phyloP scores from a whole-genome alignment of 2,113 vertebrate genomes.

The Dasypus novemcinctus region DNA sequence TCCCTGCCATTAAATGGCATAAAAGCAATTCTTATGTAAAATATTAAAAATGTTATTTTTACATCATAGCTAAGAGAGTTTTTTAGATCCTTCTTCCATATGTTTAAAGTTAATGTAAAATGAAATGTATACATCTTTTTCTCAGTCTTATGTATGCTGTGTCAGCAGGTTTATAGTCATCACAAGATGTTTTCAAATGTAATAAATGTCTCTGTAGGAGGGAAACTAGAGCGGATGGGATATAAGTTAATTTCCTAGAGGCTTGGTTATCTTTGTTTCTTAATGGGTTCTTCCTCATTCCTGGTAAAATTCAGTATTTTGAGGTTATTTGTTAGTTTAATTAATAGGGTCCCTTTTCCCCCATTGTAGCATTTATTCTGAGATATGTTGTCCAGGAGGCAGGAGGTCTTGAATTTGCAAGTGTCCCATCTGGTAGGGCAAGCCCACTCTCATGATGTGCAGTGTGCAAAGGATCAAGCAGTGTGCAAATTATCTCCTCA shows the following conservation, averaged over 20 bases:
- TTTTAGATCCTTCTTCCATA: conserved; percentile 55
- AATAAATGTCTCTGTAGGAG: conserved; percentile 66
- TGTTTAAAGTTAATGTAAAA: conserved; percentile 71
- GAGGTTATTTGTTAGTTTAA: conserved; percentile 31
- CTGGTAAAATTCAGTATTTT: conserved; percentile 39
- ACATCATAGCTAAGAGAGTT: conserved; percentile 28
- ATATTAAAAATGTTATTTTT: conserved; percentile 72
- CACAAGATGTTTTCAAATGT: conserved; percentile 63
- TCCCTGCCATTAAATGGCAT: conserved; percentile 42
- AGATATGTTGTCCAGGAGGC: not conserved
- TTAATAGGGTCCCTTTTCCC: not conserved
- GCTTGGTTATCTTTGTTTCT: conserved; percentile 64
- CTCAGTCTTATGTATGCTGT: conserved; percentile 57
- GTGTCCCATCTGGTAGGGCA: not conserved
- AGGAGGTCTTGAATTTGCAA: not conserved
- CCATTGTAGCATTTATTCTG: not conserved
- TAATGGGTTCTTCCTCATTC: conserved; percentile 47
- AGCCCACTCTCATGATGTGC: not conserved
- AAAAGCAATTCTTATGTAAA: conserved; percentile 71
- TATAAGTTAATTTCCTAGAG: conserved; percentile 59
- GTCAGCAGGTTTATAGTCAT: conserved; percentile 74
- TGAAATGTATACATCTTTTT: conserved; percentile 67
- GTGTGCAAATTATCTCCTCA: not conserved
- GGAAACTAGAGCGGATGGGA: conserved; percentile 53
- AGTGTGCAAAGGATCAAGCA: too few species aligned